phyloP scores from a whole-genome alignment of 2,888 invertebrate species.

The Drosophila multiciliata region DNA sequence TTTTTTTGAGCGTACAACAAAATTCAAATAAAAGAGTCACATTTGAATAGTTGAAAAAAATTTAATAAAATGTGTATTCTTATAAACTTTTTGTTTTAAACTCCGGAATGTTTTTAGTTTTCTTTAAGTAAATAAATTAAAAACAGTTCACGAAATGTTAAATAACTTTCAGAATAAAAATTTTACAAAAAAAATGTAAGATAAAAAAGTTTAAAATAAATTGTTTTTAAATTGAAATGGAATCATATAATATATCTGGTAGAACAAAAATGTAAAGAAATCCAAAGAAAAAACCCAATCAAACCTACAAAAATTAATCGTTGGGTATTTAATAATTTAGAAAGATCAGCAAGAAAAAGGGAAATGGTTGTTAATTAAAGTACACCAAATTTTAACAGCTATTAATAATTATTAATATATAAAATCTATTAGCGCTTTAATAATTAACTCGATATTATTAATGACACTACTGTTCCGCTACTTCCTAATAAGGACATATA shows the following conservation, averaged over 20 bases:
- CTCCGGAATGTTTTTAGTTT: background rate
- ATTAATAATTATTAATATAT: background rate
- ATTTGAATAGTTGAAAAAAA: no score
- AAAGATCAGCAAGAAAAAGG: background rate
- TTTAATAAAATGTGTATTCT: background rate
- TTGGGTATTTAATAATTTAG: background rate
- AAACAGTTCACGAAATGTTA: background rate
- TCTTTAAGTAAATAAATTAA: background rate
- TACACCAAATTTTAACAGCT: background rate
- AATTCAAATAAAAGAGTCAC: no score
- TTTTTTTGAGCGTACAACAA: no score
- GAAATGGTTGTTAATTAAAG: background rate
- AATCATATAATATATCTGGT: background rate
- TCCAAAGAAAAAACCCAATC: background rate
- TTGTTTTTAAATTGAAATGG: background rate
- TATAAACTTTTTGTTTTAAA: background rate
- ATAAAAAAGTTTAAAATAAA: background rate
- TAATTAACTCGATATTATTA: background rate
- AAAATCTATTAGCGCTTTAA: background rate
- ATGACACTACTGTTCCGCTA: background rate
- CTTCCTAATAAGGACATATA: background rate
- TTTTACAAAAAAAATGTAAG: accelerated
- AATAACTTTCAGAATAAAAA: background rate
- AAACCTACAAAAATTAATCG: background rate
- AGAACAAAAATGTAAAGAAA: background rate